Base-by-base conservation (phyloP, 1,140 invertebrate genomes). In the Conus ventricosus region DNA sequence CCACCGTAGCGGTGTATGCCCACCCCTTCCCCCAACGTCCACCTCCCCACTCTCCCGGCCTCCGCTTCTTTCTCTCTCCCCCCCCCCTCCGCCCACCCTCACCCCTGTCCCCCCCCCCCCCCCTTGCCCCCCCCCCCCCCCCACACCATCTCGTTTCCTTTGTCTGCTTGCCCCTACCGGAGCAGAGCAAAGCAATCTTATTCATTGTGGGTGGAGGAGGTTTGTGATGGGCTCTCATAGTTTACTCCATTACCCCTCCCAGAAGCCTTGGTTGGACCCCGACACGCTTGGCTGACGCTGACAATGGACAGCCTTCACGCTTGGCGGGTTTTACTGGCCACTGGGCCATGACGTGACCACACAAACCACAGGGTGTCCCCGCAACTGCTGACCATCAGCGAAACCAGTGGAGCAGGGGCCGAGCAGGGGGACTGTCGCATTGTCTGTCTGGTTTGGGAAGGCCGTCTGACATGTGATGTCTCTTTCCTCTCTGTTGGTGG, bases 261-360 rank as follows among this genome's bases (percentile, higher is more conserved):
- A 5, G 20, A 20, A 71, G 67, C 67, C 20, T 71, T n/a, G 17
- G 6, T 71, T 71, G 67, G 67, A n/a, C 6, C 8, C 67, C 20
- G 67, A 71, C 20, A 23, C 20, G 67, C 67, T 71, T 10, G 67
- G 23, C 67, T 71, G 67, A 20, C 11, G 67, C 67, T 20, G 67
- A 71, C 67, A 20, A 71, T 71, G 67, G 67, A 71, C 20, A 23
- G 20, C 20, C 67, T 71, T 71, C 67, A 71, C 23, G 67, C 67
- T 23, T 20, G 6, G 23, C 6, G 0, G 67, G 23, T 20, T 71
- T 71, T 23, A 71, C 67, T 71, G 67, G 67, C 67, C 20, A 71
- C 67, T n/a, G 23, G 67, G 67, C 67, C 67, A 71, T n/a, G 67
- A 71, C 67, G 60, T 71, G 67, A n/a, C 67, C 67, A 71, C 67